Conservation (phyloP, 2,888 invertebrate species). For the Lasiommata megera region DNA sequence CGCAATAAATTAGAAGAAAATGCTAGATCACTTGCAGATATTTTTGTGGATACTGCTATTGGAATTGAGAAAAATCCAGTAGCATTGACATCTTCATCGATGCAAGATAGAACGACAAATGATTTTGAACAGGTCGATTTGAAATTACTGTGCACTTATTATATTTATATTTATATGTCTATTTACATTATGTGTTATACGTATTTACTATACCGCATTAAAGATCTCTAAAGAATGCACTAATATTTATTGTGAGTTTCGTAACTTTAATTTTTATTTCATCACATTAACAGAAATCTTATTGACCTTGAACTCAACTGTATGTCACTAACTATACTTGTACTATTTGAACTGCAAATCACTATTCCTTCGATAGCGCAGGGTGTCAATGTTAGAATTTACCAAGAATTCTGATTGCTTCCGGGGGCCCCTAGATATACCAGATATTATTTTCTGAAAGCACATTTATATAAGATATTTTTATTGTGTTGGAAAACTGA, state of each 20-base stretch:
- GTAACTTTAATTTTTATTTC: conserved; percentile 26
- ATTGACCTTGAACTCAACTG: neutral
- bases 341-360: neutral
- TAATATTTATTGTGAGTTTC: conserved; percentile 52
- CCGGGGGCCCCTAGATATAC: no score
- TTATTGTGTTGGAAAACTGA: no score
- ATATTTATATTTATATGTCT: conserved; percentile 64
- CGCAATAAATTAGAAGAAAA: conserved; percentile 7
- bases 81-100: conserved; percentile 24
- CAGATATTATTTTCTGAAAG: no score
- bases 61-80: conserved; percentile 22
- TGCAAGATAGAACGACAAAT: conserved; percentile 48
- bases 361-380: no score
- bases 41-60: conserved; percentile 22
- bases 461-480: no score
- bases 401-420: no score
- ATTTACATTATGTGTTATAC: conserved; percentile 64
- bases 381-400: no score
- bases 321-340: conserved; percentile 12
- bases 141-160: conserved; percentile 70
- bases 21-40: conserved; percentile 9
- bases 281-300: conserved; percentile 19
- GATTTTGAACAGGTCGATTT: conserved; percentile 68
- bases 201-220: conserved; percentile 62
- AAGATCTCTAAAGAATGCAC: conserved; percentile 49